Conservation (phyloP, 2,113 vertebrate genomes). For the Saguinus imperator region DNA sequence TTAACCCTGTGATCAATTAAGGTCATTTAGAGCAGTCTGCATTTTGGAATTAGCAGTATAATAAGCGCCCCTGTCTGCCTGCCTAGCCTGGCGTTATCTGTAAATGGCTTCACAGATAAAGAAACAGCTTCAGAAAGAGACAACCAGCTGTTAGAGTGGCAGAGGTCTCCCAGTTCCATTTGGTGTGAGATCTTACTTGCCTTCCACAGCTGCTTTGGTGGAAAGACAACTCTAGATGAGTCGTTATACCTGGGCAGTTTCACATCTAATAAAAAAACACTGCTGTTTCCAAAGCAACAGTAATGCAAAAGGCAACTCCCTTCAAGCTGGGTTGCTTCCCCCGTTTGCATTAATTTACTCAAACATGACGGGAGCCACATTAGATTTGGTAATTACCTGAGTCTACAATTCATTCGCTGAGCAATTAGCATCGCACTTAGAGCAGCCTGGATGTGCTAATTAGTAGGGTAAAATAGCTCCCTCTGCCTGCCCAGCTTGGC, state of each 20-base stretch:
- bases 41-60: no score
- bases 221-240: not conserved
- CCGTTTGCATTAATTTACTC: constrained; percentile 58
- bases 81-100: no score
- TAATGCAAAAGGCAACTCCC: not conserved
- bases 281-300: constrained; percentile 14
- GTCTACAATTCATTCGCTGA: constrained; percentile 69
- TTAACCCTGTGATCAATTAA: not conserved
- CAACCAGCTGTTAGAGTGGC: not conserved
- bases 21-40: no score
- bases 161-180: not conserved
- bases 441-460: constrained; percentile 61
- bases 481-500: constrained; percentile 45
- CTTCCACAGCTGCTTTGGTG: no score
- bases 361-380: constrained; percentile 46
- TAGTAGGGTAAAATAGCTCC: constrained; percentile 37
- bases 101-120: not conserved
- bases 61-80: no score
- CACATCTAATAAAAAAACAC: not conserved
- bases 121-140: not conserved
- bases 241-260: not conserved
- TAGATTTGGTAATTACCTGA: constrained; percentile 77
- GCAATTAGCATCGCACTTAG: constrained; percentile 71
- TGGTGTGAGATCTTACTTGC: not conserved
- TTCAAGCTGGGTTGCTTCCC: constrained; percentile 41